phyloP scores from a whole-genome alignment of 2,113 vertebrate species.

The Myocastor coypus region DNA sequence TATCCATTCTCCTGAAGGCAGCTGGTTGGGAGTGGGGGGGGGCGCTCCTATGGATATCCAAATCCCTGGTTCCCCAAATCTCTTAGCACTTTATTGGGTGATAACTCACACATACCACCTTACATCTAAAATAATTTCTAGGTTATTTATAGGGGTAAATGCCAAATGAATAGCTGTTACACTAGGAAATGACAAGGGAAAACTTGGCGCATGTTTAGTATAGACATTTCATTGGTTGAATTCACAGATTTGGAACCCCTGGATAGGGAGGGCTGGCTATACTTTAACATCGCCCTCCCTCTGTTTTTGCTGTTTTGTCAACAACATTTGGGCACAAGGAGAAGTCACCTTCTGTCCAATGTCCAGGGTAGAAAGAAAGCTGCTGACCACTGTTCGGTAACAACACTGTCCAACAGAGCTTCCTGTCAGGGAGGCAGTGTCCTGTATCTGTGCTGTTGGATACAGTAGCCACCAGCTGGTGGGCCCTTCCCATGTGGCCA shows the following conservation, averaged over 20 bases:
- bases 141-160: neutral
- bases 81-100: neutral
- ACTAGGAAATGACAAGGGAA: neutral
- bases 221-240: neutral
- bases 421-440: neutral
- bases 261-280: neutral
- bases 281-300: neutral
- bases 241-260: neutral
- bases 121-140: neutral
- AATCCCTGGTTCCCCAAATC: neutral
- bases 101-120: neutral
- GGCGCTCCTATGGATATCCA: neutral
- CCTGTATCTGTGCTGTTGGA: neutral
- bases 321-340: neutral
- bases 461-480: neutral
- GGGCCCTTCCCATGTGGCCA: neutral
- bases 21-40: neutral
- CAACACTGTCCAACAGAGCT: neutral
- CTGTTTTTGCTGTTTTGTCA: neutral
- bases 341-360: neutral
- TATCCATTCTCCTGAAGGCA: neutral
- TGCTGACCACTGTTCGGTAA: neutral
- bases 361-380: neutral
- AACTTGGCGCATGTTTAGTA: neutral
- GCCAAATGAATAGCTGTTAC: neutral